Base-by-base conservation (phyloP, 1,140 invertebrate genomes). In the Macrosteles quadrilineatus region DNA sequence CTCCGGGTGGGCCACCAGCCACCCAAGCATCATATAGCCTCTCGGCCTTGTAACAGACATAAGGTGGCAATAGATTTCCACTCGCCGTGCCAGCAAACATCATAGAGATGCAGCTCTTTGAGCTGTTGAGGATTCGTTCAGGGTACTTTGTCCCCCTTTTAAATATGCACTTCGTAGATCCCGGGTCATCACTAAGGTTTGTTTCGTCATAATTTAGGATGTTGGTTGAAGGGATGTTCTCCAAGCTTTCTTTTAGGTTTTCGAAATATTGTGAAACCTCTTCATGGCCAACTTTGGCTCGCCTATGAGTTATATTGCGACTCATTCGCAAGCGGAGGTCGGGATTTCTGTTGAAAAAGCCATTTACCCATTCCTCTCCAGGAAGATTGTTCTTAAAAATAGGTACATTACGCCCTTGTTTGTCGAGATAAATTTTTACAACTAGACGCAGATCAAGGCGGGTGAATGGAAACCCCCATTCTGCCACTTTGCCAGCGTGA, bases 161-260 rank as follows among this genome's bases (percentile, higher is more conserved):
- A n/a, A n/a, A n/a, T n/a, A n/a, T n/a, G n/a, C n/a, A n/a, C n/a
- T n/a, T n/a, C n/a, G n/a, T n/a, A n/a, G n/a, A n/a, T n/a, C n/a
- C n/a, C n/a, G n/a, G n/a, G n/a, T n/a, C n/a, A n/a, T n/a, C n/a
- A n/a, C n/a, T n/a, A n/a, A n/a, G n/a, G n/a, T n/a, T n/a, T n/a
- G n/a, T 83, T 74, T 81, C 78, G 70, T 83, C 81, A 73, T 77
- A 82, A 72, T 83, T 83, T 0, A 79, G 62, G 17, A 82, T 78
- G 63, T 78, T 75, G 21, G 68, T 9, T n/a, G 77, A 72, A 32
- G 77, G 77, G 27, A 80, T 73, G 45, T 70, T 45, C 32, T 75
- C 75, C 27, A 71, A 3, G 6, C 21, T 32, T n/a, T 65, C n/a
- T n/a, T n/a, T n/a, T n/a, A n/a, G n/a, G n/a, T n/a, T n/a, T n/a